Conservation (phyloP, 2,113 vertebrate genomes). For the Hydropotes inermis region DNA sequence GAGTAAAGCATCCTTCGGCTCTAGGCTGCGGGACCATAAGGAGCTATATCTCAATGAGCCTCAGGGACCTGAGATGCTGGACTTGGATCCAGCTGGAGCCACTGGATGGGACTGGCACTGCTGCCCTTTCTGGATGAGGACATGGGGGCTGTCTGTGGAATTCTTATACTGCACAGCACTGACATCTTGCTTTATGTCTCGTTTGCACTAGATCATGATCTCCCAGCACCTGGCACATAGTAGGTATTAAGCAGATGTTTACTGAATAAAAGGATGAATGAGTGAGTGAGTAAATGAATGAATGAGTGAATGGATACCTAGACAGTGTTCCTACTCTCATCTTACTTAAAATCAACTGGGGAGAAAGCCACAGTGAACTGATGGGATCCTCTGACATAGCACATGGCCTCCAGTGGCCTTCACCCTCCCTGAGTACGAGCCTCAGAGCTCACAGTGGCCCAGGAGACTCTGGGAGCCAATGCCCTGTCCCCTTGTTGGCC, state of each 20-base stretch:
- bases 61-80: neutral
- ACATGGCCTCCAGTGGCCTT: fast-evolving
- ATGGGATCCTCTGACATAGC: neutral
- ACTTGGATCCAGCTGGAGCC: neutral
- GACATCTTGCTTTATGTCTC: neutral
- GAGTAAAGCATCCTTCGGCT: neutral
- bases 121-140: neutral
- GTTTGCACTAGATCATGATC: neutral
- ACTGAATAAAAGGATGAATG: neutral
- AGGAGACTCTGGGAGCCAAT: neutral
- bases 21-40: neutral
- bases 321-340: neutral
- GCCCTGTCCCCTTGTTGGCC: neutral
- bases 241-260: neutral
- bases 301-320: neutral
- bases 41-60: neutral
- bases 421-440: neutral
- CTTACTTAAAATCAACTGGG: neutral
- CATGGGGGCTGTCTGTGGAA: neutral
- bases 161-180: neutral
- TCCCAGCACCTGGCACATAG: neutral
- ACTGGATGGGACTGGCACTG: neutral
- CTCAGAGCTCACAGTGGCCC: neutral
- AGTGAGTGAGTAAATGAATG: neutral
- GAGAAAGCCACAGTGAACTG: neutral